Evolutionary conservation across 64 coral and sea anemone genomes (phyloP).

Genomic region (Dendronephthya gigantea): DNA sequence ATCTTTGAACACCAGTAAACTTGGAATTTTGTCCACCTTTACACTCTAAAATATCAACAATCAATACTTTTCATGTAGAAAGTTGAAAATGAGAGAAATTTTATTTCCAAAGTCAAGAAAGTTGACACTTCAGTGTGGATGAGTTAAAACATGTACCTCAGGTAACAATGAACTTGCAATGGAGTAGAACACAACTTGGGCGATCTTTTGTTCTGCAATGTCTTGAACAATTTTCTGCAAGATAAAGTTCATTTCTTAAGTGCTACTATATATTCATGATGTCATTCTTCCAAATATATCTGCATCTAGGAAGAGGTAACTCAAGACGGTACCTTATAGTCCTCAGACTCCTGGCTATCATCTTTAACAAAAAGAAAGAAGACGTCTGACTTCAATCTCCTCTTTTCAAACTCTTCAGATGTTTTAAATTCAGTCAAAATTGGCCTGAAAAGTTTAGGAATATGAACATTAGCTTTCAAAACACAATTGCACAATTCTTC

Average conservation of each 20-base stretch:
- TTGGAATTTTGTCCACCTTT: not conserved
- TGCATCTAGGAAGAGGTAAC: not conserved
- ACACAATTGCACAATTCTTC: not conserved
- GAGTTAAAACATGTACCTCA: not conserved
- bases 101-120: too few species aligned
- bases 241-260: too few species aligned
- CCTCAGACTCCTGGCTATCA: slow-evolving; percentile 34
- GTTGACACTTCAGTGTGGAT: too few species aligned
- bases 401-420: slow-evolving; percentile 45
- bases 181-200: not conserved
- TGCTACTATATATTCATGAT: not conserved
- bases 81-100: too few species aligned
- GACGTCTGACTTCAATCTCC: slow-evolving; percentile 52
- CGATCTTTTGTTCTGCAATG: not conserved
- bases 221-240: not conserved
- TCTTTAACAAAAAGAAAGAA: slow-evolving; percentile 69
- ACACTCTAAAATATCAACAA: not conserved
- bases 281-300: not conserved
- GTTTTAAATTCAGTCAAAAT: slow-evolving; percentile 66
- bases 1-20: not conserved
- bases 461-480: not conserved
- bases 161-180: not conserved
- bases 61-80: too few species aligned
- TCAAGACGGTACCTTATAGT: slow-evolving; percentile 42
- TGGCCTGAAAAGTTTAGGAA: slow-evolving; percentile 38